Conservation (phyloP, 2,797 vertebrate genomes). For the Leptatherina wallacei region DNA sequence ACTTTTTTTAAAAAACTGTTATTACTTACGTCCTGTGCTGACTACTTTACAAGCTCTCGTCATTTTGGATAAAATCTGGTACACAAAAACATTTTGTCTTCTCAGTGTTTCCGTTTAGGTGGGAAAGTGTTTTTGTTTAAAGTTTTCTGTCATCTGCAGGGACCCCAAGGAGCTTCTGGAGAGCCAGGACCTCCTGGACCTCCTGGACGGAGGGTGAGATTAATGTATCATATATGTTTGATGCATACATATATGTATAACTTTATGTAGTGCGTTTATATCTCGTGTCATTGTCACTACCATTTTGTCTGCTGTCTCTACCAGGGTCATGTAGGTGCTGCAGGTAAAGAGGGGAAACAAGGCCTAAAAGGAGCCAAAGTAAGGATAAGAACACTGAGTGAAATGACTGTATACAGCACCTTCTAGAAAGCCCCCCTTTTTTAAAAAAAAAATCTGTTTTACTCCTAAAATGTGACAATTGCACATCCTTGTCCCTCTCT, state of each 20-base stretch:
- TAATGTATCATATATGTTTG: neutral
- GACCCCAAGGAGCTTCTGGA: constrained; percentile 89
- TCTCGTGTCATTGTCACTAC: neutral
- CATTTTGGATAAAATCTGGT: constrained; percentile 11
- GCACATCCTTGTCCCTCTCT: neutral
- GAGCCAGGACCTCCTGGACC: constrained; percentile 90
- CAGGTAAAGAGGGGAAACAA: constrained; percentile 87
- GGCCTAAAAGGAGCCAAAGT: constrained; percentile 90
- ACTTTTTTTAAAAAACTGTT: neutral
- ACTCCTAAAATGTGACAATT: neutral
- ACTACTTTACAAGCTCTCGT: neutral
- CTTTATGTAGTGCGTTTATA: constrained; percentile 5
- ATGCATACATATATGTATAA: neutral
- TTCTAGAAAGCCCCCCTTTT: neutral
- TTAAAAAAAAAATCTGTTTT: neutral
- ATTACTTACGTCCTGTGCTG: neutral
- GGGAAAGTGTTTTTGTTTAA: constrained; percentile 25
- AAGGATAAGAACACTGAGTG: constrained; percentile 24
- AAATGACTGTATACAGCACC: neutral
- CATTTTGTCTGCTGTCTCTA: constrained; percentile 17
- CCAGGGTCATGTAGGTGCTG: constrained; percentile 84
- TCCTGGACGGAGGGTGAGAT: constrained; percentile 89
- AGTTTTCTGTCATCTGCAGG: constrained; percentile 73
- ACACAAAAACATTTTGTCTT: constrained; percentile 7
- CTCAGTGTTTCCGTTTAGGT: constrained; percentile 4